These are phyloP conservation scores for Alentia gelatinosa DNA, from an alignment of 2,888 invertebrate genomes.

Conservation along the genomic window DNA sequence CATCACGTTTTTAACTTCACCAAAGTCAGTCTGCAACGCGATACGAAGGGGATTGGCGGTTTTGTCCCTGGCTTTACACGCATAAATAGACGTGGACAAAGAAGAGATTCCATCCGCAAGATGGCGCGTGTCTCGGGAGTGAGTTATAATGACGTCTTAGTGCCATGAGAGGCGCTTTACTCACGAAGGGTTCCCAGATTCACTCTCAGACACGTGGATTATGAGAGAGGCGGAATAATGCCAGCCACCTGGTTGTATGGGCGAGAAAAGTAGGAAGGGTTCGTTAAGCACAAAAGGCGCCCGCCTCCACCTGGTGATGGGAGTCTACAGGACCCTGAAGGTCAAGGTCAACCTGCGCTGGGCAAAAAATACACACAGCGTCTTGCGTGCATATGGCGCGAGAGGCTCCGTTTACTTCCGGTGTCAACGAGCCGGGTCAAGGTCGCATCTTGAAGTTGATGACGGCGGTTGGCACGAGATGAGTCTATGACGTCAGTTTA, in stretches of 20 bases:
- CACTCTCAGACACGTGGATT: too few relatives aligned
- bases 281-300: background rate
- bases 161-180: too few relatives aligned
- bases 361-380: too few relatives aligned
- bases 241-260: background rate
- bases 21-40: too few relatives aligned
- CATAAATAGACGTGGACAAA: too few relatives aligned
- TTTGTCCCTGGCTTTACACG: too few relatives aligned
- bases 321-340: background rate
- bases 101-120: too few relatives aligned
- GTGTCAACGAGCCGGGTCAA: background rate
- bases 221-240: background rate
- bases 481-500: background rate
- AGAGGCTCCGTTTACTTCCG: background rate
- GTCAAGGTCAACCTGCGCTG: background rate
- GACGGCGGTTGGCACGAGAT: background rate
- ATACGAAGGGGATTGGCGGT: too few relatives aligned
- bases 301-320: background rate
- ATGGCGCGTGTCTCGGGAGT: too few relatives aligned
- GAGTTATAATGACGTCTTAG: too few relatives aligned
- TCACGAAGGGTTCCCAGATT: too few relatives aligned
- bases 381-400: background rate
- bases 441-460: background rate
- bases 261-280: background rate
- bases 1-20: too few relatives aligned